Evolutionary conservation across 2,113 vertebrate genomes (phyloP).

Genomic region (Gopherus flavomarginatus): DNA sequence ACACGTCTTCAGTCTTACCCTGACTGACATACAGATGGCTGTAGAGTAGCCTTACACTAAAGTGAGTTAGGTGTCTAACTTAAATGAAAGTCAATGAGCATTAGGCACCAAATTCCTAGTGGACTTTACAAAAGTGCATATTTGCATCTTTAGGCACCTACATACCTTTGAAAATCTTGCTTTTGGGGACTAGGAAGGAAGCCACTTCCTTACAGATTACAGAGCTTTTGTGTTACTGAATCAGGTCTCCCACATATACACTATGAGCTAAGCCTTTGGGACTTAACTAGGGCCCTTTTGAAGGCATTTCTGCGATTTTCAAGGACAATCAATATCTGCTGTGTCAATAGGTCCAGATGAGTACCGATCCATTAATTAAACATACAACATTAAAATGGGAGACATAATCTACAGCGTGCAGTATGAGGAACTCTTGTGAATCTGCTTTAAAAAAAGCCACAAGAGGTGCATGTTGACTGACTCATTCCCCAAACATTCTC

Average conservation of each 20-base stretch:
- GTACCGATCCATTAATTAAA: background rate
- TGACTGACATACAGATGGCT: background rate
- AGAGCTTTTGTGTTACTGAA: rapidly evolving
- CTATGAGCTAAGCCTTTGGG: background rate
- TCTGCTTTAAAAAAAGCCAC: background rate
- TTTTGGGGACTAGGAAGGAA: background rate
- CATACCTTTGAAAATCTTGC: rapidly evolving
- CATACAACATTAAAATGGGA: rapidly evolving
- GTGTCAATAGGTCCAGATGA: background rate
- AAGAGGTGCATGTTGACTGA: background rate
- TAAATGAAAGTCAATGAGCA: background rate
- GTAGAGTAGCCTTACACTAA: background rate
- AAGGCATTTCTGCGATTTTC: rapidly evolving
- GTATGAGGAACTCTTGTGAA: rapidly evolving
- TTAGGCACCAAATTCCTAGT: background rate
- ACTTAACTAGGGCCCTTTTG: rapidly evolving
- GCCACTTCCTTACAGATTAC: rapidly evolving
- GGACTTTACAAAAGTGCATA: background rate
- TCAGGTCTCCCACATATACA: background rate
- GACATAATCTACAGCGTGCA: background rate
- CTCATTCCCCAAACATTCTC: background rate
- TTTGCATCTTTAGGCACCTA: background rate
- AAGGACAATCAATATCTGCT: background rate
- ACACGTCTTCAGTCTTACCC: no score
- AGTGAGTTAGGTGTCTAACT: background rate